Evolutionary conservation across 2,113 vertebrate species (phyloP).

Genomic region (Penelope pileata): DNA sequence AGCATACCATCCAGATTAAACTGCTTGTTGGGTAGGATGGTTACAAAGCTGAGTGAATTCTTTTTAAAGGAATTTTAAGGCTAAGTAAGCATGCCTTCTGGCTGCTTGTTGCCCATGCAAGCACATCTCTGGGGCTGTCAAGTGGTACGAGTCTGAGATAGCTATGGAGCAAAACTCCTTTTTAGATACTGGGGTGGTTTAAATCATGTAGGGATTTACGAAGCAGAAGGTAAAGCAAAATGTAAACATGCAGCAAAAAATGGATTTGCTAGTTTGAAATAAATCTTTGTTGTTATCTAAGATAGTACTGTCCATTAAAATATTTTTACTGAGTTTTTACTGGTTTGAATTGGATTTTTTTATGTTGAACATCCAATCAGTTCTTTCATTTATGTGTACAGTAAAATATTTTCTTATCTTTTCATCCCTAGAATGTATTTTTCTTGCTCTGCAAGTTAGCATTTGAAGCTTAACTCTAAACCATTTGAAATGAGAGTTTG

Average conservation of each 20-base stretch:
- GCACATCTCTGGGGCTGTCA: not conserved
- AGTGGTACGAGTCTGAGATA: not conserved
- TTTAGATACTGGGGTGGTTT: not conserved
- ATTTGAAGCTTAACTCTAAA: slow-evolving; percentile 33
- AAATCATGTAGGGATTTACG: not conserved
- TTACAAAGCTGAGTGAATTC: not conserved
- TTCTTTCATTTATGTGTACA: not conserved
- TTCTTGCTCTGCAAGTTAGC: slow-evolving; percentile 25
- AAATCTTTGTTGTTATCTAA: not conserved
- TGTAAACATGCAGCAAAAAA: not conserved
- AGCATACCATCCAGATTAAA: slow-evolving; percentile 9
- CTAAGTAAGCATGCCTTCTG: not conserved
- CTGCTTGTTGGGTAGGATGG: not conserved
- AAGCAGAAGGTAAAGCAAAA: slow-evolving; percentile 7
- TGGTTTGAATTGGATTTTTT: not conserved
- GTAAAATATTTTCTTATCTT: slow-evolving; percentile 40
- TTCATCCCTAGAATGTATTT: not conserved
- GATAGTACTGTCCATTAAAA: not conserved
- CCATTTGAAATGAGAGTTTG: not conserved
- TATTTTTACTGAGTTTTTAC: not conserved
- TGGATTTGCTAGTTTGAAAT: not conserved
- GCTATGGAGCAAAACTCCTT: not conserved
- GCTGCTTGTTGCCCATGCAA: not conserved
- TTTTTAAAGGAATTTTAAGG: slow-evolving; percentile 31
- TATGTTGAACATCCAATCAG: not conserved